phyloP scores from a whole-genome alignment of 2,113 vertebrate genomes.

The Rhea pennata region DNA sequence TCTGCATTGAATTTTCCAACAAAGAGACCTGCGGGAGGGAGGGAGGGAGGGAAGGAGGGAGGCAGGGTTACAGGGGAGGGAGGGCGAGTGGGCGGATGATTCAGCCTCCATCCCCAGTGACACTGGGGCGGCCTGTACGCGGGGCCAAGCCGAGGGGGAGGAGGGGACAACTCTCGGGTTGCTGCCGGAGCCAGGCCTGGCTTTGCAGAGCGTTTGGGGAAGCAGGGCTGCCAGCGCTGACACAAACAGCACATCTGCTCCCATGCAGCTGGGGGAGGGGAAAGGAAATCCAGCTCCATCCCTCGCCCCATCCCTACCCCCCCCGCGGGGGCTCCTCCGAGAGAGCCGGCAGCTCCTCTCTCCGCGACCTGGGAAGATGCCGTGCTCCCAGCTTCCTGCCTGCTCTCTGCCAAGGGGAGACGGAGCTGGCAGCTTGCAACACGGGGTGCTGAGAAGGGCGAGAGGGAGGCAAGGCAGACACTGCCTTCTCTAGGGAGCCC shows the following conservation, averaged over 20 bases:
- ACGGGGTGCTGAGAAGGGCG: not conserved
- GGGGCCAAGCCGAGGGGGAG: not conserved
- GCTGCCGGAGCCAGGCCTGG: not conserved
- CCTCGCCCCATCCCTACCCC: not conserved
- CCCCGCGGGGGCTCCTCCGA: not conserved
- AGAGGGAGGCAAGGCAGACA: not conserved
- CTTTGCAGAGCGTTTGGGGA: not conserved
- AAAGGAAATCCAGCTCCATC: not conserved
- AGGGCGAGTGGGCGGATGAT: conserved; percentile 57
- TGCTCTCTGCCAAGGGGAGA: not conserved
- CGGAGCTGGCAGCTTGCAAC: not conserved
- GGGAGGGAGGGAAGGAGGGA: not conserved
- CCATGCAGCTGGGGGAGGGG: conserved; percentile 25
- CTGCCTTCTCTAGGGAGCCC: conserved; percentile 23
- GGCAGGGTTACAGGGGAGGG: conserved; percentile 33
- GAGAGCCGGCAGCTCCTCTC: not conserved
- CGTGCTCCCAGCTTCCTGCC: not conserved
- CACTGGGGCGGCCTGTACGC: not conserved
- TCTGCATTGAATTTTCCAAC: conserved; percentile 63
- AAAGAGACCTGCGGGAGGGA: conserved; percentile 59
- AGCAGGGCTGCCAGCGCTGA: conserved; percentile 38
- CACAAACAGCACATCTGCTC: conserved; percentile 67
- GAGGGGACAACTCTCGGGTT: not conserved
- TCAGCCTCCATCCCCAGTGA: conserved; percentile 38
- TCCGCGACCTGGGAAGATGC: not conserved